Conservation (phyloP, 2,888 invertebrate genomes). For the Euclidia mi region DNA sequence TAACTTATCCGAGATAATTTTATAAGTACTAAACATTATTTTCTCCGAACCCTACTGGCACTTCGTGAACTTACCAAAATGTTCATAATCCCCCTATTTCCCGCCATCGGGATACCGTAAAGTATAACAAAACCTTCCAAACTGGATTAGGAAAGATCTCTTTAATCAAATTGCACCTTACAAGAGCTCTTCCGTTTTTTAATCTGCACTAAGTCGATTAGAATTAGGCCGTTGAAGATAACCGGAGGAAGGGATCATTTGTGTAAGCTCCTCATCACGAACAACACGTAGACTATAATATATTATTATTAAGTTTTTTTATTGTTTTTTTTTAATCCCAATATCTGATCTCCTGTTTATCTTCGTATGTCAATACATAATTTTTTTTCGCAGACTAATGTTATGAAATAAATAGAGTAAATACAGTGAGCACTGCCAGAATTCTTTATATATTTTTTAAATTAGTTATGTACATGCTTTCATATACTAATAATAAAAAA, state of each 20-base stretch:
- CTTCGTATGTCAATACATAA: too few species aligned
- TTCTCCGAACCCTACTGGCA: not conserved
- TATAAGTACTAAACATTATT: not conserved
- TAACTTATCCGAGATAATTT: not conserved
- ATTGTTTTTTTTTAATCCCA: too few species aligned
- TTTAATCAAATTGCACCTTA: conserved; percentile 45
- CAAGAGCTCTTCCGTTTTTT: conserved; percentile 45
- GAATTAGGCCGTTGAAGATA: conserved; percentile 17
- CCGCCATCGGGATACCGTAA: conserved; percentile 1
- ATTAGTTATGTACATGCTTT: too few species aligned
- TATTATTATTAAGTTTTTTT: too few species aligned
- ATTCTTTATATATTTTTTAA: too few species aligned
- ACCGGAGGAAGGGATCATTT: not conserved
- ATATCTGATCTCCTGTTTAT: too few species aligned
- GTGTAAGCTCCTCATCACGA: not conserved
- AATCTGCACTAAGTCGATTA: conserved; percentile 41
- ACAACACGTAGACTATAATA: too few species aligned
- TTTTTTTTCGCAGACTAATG: too few species aligned
- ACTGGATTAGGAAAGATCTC: conserved; percentile 40
- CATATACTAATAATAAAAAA: too few species aligned
- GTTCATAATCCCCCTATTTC: conserved; percentile 11
- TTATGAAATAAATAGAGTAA: too few species aligned
- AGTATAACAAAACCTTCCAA: conserved; percentile 16
- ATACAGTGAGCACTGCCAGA: too few species aligned
- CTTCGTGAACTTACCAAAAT: not conserved